Evolutionary conservation across 2,888 invertebrate species (phyloP).

Genomic region (Thereva unica): DNA sequence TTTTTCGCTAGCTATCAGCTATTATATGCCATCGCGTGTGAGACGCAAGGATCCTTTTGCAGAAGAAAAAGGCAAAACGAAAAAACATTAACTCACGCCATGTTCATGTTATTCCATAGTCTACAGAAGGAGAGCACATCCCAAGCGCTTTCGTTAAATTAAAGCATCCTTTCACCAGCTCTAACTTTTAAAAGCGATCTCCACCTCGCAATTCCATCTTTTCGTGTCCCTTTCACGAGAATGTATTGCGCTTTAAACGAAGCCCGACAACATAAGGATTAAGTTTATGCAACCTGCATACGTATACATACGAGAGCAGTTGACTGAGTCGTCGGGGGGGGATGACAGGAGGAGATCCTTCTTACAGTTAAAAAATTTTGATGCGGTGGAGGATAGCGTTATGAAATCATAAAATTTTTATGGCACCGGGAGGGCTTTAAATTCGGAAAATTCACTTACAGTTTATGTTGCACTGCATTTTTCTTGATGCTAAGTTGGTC

Average conservation of each 20-base stretch:
- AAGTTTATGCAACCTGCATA: constrained; percentile 12
- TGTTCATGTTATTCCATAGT: too few relatives aligned
- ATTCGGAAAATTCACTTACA: constrained; percentile 31
- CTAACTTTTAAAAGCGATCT: constrained; percentile 22
- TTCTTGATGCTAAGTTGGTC: not conserved
- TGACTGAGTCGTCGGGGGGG: not conserved
- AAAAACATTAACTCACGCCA: too few relatives aligned
- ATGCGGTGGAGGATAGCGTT: constrained; percentile 22
- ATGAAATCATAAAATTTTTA: constrained; percentile 33
- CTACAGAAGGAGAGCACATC: constrained; percentile 10
- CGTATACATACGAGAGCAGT: constrained; percentile 10
- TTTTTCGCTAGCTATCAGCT: too few relatives aligned
- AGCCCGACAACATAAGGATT: constrained; percentile 1
- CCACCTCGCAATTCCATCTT: constrained; percentile 15
- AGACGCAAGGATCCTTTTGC: too few relatives aligned
- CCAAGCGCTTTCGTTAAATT: constrained; percentile 27
- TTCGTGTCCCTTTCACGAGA: not conserved
- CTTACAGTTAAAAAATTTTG: constrained; percentile 6
- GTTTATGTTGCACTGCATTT: constrained; percentile 4
- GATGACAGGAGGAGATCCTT: constrained; percentile 2
- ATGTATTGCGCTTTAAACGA: constrained; percentile 17
- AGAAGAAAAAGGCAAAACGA: too few relatives aligned
- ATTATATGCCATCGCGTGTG: too few relatives aligned
- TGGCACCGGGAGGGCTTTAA: constrained; percentile 21
- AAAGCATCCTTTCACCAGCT: constrained; percentile 18